These are phyloP conservation scores for Xerus rutilus DNA, from an alignment of 2,797 vertebrate species.

Conservation along the genomic window DNA sequence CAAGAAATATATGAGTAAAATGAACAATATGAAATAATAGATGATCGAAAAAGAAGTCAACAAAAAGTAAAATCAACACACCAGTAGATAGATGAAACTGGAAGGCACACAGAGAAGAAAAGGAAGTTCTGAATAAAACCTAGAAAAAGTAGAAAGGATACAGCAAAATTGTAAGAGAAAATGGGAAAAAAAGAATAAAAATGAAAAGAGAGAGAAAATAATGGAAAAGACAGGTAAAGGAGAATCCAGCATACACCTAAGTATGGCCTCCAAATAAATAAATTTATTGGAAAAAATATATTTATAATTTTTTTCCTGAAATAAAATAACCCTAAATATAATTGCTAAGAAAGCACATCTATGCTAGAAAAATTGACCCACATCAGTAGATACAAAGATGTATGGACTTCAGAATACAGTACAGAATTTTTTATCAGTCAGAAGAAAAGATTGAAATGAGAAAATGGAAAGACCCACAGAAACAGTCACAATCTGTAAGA, in stretches of 20 bases:
- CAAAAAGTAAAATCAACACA: neutral
- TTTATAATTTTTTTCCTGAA: neutral
- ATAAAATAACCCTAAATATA: neutral
- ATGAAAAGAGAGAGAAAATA: neutral
- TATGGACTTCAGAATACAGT: neutral
- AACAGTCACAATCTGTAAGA: neutral
- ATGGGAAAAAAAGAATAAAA: neutral
- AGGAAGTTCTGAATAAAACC: neutral
- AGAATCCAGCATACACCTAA: neutral
- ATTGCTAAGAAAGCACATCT: neutral
- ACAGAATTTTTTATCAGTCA: neutral
- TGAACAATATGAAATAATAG: neutral
- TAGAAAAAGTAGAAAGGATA: neutral
- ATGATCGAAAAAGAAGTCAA: neutral
- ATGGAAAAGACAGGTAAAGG: neutral
- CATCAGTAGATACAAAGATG: neutral
- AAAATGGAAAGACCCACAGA: neutral
- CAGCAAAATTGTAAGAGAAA: neutral
- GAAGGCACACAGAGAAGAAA: neutral
- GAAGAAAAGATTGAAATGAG: neutral
- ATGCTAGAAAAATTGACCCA: neutral
- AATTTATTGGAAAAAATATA: neutral
- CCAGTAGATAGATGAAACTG: neutral
- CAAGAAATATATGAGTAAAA: constrained; percentile 1
- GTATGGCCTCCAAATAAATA: neutral